A percentile compares a stretch with the other conserved stretches of the same genome.
These are phyloP conservation scores for Malurus leucopterus DNA, from an alignment of 2,797 vertebrate species.

Conservation along the genomic window DNA sequence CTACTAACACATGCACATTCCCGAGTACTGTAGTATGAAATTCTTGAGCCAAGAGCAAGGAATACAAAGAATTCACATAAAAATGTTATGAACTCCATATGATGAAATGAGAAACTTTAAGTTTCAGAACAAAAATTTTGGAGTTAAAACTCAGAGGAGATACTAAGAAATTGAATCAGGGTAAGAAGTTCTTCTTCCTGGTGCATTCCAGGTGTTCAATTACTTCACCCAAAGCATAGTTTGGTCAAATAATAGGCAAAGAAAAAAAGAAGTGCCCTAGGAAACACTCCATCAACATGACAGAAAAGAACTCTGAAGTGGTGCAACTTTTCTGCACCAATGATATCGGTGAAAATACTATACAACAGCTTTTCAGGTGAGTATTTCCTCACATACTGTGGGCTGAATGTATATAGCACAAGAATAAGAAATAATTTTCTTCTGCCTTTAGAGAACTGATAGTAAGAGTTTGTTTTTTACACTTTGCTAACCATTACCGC, in stretches of 20 bases:
- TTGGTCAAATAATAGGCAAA: not conserved
- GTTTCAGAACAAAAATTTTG: not conserved
- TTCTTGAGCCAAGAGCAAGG: not conserved
- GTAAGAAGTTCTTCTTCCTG: not conserved
- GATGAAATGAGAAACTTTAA: not conserved
- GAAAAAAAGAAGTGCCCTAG: not conserved
- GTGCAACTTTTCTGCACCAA: not conserved
- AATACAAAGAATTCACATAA: not conserved
- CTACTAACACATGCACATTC: rapidly evolving
- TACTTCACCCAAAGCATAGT: not conserved
- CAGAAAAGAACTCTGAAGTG: not conserved
- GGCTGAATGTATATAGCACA: not conserved
- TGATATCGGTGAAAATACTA: not conserved
- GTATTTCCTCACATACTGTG: not conserved
- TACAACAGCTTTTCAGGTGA: not conserved
- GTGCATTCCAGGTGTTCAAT: not conserved
- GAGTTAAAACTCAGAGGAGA: not conserved
- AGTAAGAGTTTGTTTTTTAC: not conserved
- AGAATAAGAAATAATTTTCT: not conserved
- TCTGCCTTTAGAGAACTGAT: not conserved
- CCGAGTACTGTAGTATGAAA: not conserved
- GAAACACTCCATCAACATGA: not conserved
- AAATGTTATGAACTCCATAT: not conserved
- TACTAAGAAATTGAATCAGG: not conserved
- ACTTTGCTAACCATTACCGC: not conserved